Conservation (phyloP, 1,140 invertebrate species). For the Belonocnema kinseyi region DNA sequence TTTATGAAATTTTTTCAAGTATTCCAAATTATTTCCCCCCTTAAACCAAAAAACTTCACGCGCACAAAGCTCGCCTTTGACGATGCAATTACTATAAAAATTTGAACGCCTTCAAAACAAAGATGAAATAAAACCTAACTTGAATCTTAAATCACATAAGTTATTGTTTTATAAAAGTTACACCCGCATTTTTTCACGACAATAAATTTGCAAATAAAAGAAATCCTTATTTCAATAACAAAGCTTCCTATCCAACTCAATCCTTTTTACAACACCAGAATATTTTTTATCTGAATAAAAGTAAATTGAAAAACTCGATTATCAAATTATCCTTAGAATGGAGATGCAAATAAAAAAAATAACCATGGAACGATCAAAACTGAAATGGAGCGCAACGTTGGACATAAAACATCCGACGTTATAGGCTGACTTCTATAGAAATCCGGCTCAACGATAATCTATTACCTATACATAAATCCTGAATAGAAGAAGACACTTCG, state of each 20-base stretch:
- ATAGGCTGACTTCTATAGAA: constrained; percentile 15
- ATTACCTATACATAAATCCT: constrained; percentile 1
- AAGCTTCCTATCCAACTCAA: background rate
- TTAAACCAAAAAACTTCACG: no score
- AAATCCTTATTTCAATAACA: background rate
- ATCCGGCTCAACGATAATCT: constrained; percentile 25
- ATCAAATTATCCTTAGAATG: background rate
- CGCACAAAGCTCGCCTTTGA: no score
- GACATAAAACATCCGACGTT: constrained; percentile 26
- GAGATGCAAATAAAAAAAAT: constrained; percentile 1
- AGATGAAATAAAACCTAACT: no score
- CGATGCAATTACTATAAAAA: no score
- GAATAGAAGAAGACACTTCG: constrained; percentile 25
- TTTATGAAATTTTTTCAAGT: no score
- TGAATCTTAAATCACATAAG: no score
- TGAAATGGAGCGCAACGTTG: constrained; percentile 2
- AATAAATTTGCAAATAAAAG: no score
- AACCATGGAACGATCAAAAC: background rate
- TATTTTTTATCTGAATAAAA: constrained; percentile 1
- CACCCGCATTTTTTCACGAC: no score
- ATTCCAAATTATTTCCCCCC: no score
- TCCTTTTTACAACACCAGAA: background rate
- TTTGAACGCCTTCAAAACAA: no score
- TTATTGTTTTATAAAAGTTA: no score
- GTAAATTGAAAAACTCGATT: background rate